Conservation (phyloP, 2,113 vertebrate genomes). For the Amia ocellicauda region DNA sequence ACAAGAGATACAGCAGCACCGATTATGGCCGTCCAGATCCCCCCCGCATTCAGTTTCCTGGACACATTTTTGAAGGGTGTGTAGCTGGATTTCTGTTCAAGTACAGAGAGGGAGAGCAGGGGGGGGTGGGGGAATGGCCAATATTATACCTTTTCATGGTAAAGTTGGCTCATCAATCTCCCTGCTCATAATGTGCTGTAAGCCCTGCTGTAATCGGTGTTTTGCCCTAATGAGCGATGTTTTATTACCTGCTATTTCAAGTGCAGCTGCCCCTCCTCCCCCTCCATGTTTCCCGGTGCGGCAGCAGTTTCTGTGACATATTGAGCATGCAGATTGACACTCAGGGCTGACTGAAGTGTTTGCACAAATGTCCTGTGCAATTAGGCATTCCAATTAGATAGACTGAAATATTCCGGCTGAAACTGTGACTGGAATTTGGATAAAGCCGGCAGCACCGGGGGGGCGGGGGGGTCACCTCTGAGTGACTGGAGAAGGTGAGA, state of each 20-base stretch:
- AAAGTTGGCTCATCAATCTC: not conserved
- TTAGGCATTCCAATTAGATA: slow-evolving; percentile 1
- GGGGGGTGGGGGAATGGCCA: no score
- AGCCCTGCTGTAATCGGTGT: not conserved
- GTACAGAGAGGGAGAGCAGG: no score
- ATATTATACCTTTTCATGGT: no score
- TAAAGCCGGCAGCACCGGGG: not conserved
- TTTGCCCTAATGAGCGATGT: not conserved
- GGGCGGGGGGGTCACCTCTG: not conserved
- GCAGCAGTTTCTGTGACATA: not conserved
- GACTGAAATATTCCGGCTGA: not conserved
- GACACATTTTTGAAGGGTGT: no score
- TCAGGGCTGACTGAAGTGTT: not conserved
- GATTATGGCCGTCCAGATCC: no score
- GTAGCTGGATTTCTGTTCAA: no score
- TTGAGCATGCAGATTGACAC: slow-evolving; percentile 5
- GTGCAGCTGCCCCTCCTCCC: not conserved
- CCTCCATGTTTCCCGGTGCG: not conserved
- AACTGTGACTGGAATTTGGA: not conserved
- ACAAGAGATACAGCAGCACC: no score
- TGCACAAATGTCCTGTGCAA: slow-evolving; percentile 1
- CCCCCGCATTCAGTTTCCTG: no score
- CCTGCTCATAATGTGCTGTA: not conserved
- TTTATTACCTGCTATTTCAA: no score
- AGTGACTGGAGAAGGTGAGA: not conserved